These are phyloP conservation scores for Myotis davidii DNA, from an alignment of 2,113 vertebrate species.

Conservation along the genomic window DNA sequence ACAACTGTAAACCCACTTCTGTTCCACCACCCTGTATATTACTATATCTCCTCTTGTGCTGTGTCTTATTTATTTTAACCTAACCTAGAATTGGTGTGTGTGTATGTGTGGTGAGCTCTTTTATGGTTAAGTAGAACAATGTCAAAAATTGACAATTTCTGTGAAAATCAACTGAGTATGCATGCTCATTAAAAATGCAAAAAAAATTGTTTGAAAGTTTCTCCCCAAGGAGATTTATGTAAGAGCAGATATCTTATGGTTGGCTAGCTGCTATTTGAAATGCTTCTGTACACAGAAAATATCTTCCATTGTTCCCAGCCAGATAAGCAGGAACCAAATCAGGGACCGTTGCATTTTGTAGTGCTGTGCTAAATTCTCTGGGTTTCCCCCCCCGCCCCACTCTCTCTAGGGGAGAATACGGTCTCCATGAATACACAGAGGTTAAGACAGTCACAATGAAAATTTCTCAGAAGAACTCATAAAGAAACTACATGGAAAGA, in stretches of 20 bases:
- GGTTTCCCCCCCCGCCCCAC: not conserved
- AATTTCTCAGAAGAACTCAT: conserved; percentile 93
- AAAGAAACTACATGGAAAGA: conserved; percentile 65
- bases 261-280: not conserved
- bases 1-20: not conserved
- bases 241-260: not conserved
- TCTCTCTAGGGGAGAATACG: conserved; percentile 90
- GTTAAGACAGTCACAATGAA: conserved; percentile 93
- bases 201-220: not conserved
- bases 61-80: not conserved
- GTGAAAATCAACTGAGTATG: not conserved
- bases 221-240: not conserved
- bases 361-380: conserved; percentile 8
- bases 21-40: not conserved
- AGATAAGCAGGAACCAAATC: conserved; percentile 7
- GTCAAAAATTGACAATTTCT: not conserved
- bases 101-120: not conserved
- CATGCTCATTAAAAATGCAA: not conserved
- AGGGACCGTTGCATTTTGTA: conserved; percentile 28
- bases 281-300: not conserved
- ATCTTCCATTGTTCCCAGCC: not conserved
- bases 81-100: not conserved
- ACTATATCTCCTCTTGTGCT: not conserved
- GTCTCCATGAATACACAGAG: conserved; percentile 92
- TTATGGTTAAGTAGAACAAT: not conserved